A percentile compares a stretch with the other conserved stretches of the same genome.
Evolutionary conservation across 2,888 invertebrate species (phyloP).

Genomic region (Leptogaster cylindrica): DNA sequence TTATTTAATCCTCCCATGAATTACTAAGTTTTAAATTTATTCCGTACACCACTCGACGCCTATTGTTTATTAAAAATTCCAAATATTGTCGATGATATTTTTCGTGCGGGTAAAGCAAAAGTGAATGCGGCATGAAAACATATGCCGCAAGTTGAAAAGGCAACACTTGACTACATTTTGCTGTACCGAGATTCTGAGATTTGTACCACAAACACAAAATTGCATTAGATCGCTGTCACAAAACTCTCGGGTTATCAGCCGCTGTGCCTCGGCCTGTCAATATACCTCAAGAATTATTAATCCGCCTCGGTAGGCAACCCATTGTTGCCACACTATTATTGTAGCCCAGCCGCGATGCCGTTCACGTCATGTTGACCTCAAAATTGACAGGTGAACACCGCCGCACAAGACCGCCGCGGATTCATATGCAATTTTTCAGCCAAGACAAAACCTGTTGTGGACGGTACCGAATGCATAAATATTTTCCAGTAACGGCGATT

Average conservation of each 20-base stretch:
- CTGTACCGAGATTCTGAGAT: not conserved
- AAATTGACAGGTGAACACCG: conserved; percentile 19
- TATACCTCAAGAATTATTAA: conserved; percentile 19
- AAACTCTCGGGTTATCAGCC: conserved; percentile 1
- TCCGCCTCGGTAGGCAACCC: conserved; percentile 6
- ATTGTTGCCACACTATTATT: conserved; percentile 13
- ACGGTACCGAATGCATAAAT: conserved; percentile 2
- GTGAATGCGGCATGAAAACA: not conserved
- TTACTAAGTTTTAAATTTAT: not conserved
- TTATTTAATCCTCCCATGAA: conserved; percentile 9
- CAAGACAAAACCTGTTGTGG: conserved; percentile 13
- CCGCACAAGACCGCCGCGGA: conserved; percentile 3
- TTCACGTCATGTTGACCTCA: conserved; percentile 21
- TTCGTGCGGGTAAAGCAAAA: too few relatives aligned
- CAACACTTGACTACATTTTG: not conserved
- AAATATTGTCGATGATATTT: too few relatives aligned
- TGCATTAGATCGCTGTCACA: not conserved
- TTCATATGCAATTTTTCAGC: conserved; percentile 19
- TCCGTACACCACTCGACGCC: not conserved
- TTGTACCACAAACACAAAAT: not conserved
- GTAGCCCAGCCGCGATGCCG: not conserved
- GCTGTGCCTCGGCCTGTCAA: not conserved
- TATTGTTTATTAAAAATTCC: conserved; percentile 14
- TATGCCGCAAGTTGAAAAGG: not conserved
- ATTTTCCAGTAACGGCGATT: not conserved